These are phyloP conservation scores for Mycteria americana DNA, from an alignment of 2,797 vertebrate genomes.

Conservation along the genomic window DNA sequence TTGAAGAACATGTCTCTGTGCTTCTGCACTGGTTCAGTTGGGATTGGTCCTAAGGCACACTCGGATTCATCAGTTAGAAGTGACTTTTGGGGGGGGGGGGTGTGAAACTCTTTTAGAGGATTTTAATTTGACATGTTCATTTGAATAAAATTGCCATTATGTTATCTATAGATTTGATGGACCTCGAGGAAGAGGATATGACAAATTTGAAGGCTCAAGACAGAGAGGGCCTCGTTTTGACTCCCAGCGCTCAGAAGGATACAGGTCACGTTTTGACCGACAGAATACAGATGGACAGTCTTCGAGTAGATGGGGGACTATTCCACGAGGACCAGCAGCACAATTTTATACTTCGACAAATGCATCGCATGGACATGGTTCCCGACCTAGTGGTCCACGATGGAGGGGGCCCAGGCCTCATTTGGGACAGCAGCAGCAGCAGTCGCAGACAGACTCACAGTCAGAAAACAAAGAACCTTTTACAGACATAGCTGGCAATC, in stretches of 20 bases:
- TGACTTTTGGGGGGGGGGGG: background rate
- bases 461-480: constrained; percentile 75
- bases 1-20: background rate
- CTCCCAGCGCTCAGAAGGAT: constrained; percentile 73
- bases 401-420: constrained; percentile 74
- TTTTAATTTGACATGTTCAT: background rate
- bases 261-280: constrained; percentile 75
- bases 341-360: constrained; percentile 76
- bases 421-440: constrained; percentile 68
- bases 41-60: background rate
- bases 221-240: constrained; percentile 77
- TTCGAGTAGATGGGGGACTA: constrained; percentile 71
- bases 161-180: constrained; percentile 84
- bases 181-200: constrained; percentile 76
- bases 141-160: constrained; percentile 59
- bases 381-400: constrained; percentile 70
- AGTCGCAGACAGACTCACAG: constrained; percentile 69
- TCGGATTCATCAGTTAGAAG: background rate
- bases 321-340: constrained; percentile 77
- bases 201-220: constrained; percentile 82
- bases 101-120: background rate
- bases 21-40: background rate
- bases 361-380: constrained; percentile 64
- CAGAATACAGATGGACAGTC: constrained; percentile 70
- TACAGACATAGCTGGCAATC: constrained; percentile 65